phyloP scores from a whole-genome alignment of 2,113 vertebrate genomes.

The Arizona elegans region DNA sequence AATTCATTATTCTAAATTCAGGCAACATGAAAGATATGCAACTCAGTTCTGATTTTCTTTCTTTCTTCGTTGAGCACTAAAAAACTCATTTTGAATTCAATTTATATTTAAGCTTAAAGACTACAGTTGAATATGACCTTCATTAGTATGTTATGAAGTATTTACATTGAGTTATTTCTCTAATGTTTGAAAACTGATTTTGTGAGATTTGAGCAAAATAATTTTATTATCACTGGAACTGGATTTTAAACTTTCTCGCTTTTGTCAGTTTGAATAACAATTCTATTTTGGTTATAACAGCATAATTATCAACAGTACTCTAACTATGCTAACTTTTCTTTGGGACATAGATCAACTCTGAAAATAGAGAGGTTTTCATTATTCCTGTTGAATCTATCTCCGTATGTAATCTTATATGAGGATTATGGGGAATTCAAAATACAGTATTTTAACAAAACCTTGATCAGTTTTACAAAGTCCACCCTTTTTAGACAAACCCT shows the following conservation, averaged over 20 bases:
- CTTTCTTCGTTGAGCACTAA: neutral
- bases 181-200: conserved; percentile 20
- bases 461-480: conserved; percentile 9
- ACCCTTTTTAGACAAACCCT: neutral
- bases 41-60: neutral
- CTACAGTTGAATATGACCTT: neutral
- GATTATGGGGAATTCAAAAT: neutral
- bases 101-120: neutral
- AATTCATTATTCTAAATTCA: neutral
- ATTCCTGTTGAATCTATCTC: neutral
- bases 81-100: neutral
- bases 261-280: neutral
- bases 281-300: neutral
- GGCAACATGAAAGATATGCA: neutral
- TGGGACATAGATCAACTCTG: neutral
- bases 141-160: neutral
- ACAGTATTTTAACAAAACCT: neutral
- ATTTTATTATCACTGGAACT: conserved; percentile 30
- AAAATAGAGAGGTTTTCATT: conserved; percentile 30
- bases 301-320: neutral
- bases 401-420: neutral
- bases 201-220: neutral
- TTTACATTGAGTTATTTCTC: neutral
- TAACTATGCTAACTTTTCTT: conserved; percentile 22
- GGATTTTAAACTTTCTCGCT: conserved; percentile 7